Conservation (phyloP, 1,140 invertebrate species). For the Camponotus floridanus region DNA sequence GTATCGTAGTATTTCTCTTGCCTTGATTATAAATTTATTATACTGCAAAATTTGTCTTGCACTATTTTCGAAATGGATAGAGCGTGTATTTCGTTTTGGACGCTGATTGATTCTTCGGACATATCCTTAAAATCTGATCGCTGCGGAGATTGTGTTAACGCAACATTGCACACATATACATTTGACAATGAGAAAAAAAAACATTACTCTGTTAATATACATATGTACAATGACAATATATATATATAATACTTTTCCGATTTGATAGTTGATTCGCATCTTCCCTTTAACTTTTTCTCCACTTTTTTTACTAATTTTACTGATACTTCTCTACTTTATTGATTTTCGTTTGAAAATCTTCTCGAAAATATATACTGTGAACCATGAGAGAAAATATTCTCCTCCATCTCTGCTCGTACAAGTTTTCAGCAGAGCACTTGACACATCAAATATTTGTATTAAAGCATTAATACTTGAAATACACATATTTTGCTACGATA, state of each 20-base stretch:
- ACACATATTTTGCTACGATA: neutral
- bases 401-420: no score
- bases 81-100: constrained; percentile 13
- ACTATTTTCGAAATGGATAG: neutral
- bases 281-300: neutral
- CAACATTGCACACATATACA: constrained; percentile 62
- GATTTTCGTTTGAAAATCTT: neutral
- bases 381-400: neutral
- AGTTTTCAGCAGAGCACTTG: no score
- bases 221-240: constrained; percentile 75
- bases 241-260: constrained; percentile 59
- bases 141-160: neutral
- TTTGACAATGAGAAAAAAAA: constrained; percentile 21
- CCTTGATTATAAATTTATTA: neutral
- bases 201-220: constrained; percentile 72
- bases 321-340: neutral
- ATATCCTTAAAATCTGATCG: constrained; percentile 11
- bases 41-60: neutral
- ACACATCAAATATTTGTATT: neutral
- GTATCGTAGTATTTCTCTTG: no score
- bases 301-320: no score
- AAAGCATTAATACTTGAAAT: neutral
- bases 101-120: constrained; percentile 52
- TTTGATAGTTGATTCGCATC: constrained; percentile 49
- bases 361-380: no score